Percentiles rank a stretch among this genome's conserved stretches.
phyloP scores from a whole-genome alignment of 1,140 invertebrate genomes.

The Drosophila mauritiana region DNA sequence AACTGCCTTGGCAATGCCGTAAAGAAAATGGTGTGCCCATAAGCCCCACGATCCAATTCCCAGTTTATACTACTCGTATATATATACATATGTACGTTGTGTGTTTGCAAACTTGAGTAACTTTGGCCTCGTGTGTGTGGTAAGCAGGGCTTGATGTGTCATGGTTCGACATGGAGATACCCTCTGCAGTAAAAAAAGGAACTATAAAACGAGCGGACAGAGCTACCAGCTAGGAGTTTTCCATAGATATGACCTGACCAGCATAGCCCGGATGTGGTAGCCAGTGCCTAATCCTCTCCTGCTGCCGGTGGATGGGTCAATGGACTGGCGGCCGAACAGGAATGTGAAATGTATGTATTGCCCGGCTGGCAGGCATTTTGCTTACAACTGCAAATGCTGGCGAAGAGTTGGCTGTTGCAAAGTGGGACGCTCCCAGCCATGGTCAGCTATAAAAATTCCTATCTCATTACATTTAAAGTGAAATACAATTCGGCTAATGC shows the following conservation, averaged over 20 bases:
- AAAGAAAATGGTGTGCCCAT: constrained; percentile 50
- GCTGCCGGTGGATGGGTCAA: background rate
- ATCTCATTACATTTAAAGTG: constrained; percentile 73
- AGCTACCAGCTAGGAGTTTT: no score
- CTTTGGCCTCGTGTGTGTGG: background rate
- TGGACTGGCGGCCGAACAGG: background rate
- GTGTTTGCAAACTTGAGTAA: constrained; percentile 23
- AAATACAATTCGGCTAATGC: constrained; percentile 80
- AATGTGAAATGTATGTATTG: constrained; percentile 29
- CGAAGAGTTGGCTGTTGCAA: constrained; percentile 45
- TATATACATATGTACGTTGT: background rate
- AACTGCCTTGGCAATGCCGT: constrained; percentile 51
- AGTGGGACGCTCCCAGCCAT: constrained; percentile 8
- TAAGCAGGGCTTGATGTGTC: background rate
- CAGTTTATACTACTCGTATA: no score
- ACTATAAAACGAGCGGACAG: no score
- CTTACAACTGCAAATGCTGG: constrained; percentile 47
- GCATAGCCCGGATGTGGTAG: background rate
- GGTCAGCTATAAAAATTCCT: constrained; percentile 62
- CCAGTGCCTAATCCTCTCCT: constrained; percentile 5
- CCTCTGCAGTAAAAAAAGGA: no score
- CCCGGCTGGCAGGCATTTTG: constrained; percentile 58
- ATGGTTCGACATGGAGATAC: background rate
- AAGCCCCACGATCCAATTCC: background rate
- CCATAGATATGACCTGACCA: background rate